Evolutionary conservation across 1,140 invertebrate species (phyloP), one percentile per base, ranked within the genome.

Genomic region (Hyphantria cunea): DNA sequence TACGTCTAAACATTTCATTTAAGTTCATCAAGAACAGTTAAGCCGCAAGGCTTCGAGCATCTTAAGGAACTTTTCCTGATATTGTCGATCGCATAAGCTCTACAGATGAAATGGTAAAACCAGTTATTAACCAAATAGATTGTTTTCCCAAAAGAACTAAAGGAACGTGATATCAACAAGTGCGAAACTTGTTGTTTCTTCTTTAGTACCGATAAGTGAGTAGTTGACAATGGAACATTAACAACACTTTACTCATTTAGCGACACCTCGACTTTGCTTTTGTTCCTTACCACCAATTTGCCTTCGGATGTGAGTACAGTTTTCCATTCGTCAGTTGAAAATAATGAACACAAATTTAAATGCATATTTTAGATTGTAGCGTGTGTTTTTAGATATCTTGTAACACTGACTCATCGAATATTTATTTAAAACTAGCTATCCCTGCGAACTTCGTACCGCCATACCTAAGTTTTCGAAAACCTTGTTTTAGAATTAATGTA

Each of bases 141-240:
- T 64, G 64, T 45, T 62, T 59, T 63, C 25, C 37, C 34, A 55
- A 58, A 70, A 64, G 51, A 70, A 56, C 17, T 31, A 15, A 39
- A 59, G 44, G 55, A 58, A 58, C 66, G 64, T 56, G 39, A 66
- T 56, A 66, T 70, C 68, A 70, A 70, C 64, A 70, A 66, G 68
- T 70, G 56, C 53, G 64, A 60, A 70, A 60, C 50, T 70, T 42
- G 44, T 70, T 66, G 66, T 70, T 70, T 60, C 60, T 70, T 66
- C 59, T 58, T 15, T 59, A 41, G 17, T 54, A 53, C 52, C 50
- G 48, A 58, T n/a, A 48, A 31, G 12, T 41, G 42, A 42, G 53
- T 45, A 44, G 25, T 53, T 53, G 63, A 48, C 54, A 52, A 59
- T 65, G 31, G 51, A 49, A 52, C 34, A 33, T 17, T 32, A 45